These are phyloP conservation scores for Sylvietta virens DNA, from an alignment of 2,113 vertebrate genomes.

Conservation along the genomic window DNA sequence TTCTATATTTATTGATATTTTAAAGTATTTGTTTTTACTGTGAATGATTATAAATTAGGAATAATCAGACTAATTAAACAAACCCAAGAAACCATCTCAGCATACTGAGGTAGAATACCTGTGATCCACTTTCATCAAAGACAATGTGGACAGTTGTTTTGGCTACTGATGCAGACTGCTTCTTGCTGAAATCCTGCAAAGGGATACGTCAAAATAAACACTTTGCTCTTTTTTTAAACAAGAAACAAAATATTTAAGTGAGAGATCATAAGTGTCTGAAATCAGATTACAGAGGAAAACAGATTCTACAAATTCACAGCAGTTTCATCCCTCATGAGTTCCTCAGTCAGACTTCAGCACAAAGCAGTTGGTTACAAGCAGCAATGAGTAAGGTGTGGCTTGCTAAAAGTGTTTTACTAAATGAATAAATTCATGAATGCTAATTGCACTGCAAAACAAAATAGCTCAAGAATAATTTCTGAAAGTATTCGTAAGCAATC, in stretches of 20 bases:
- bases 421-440: neutral
- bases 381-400: neutral
- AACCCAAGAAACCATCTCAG: neutral
- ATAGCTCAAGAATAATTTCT: neutral
- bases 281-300: neutral
- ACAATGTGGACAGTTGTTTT: constrained; percentile 80
- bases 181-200: constrained; percentile 77
- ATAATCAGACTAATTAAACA: neutral
- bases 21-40: neutral
- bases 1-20: neutral
- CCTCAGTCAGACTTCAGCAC: neutral
- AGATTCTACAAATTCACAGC: neutral
- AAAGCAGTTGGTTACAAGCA: neutral
- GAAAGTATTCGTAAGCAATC: neutral
- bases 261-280: neutral
- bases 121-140: constrained; percentile 81
- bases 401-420: neutral
- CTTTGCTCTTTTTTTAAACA: neutral
- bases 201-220: neutral
- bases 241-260: neutral
- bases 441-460: neutral
- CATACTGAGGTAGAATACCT: constrained; percentile 73
- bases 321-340: neutral
- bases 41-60: neutral
- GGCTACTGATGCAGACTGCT: constrained; percentile 77